These are phyloP conservation scores for Cybosia mesomella DNA, from an alignment of 2,888 invertebrate genomes.

Conservation along the genomic window DNA sequence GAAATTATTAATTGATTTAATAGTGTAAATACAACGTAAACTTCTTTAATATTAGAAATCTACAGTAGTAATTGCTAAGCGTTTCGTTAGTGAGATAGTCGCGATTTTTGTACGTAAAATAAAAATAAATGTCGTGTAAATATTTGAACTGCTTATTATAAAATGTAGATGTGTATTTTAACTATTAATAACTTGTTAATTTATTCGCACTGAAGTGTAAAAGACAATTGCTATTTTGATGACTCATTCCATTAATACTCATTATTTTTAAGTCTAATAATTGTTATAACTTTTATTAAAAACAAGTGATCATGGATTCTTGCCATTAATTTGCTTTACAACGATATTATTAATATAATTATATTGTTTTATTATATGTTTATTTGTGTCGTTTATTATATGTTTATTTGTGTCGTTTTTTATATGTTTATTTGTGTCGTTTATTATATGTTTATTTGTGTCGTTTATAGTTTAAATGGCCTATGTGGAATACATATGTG, in stretches of 20 bases:
- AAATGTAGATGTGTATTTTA: slow-evolving; percentile 36
- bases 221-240: slow-evolving; percentile 40
- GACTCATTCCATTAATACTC: slow-evolving; percentile 68
- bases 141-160: slow-evolving; percentile 48
- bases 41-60: slow-evolving; percentile 3
- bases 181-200: slow-evolving; percentile 21
- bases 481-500: slow-evolving; percentile 57
- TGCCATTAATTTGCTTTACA: slow-evolving; percentile 66
- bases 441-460: slow-evolving; percentile 33
- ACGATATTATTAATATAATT: slow-evolving; percentile 54
- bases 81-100: slow-evolving; percentile 33
- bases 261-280: slow-evolving; percentile 44
- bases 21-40: not conserved
- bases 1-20: not conserved
- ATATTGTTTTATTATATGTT: slow-evolving; percentile 32
- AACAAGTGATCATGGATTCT: slow-evolving; percentile 52
- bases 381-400: slow-evolving; percentile 34
- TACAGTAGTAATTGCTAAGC: slow-evolving; percentile 25
- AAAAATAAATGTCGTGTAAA: slow-evolving; percentile 39
- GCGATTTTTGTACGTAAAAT: slow-evolving; percentile 39
- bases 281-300: slow-evolving; percentile 28
- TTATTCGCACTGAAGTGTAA: slow-evolving; percentile 45
- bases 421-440: slow-evolving; percentile 33
- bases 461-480: slow-evolving; percentile 53
- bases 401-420: slow-evolving; percentile 29